A percentile compares a stretch with the other conserved stretches of the same genome.
Evolutionary conservation across 2,113 vertebrate genomes (phyloP).

Genomic region (Trochalopteron elliotii): DNA sequence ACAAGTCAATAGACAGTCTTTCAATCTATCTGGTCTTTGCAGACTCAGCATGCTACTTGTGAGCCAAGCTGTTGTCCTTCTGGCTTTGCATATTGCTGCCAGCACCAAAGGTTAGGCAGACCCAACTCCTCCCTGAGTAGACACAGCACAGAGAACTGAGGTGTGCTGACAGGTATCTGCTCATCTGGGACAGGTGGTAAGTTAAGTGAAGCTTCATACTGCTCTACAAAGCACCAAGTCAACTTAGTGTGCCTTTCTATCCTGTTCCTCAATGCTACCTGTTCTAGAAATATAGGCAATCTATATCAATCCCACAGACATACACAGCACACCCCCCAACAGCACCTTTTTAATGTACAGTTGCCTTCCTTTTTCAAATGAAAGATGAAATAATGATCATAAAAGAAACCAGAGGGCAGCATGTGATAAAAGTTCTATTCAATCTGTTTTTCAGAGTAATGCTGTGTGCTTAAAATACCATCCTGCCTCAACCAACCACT

Average conservation of each 20-base stretch:
- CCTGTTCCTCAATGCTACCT: not conserved
- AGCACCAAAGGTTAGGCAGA: not conserved
- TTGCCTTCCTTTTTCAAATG: not conserved
- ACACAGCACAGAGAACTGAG: not conserved
- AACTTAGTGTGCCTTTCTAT: not conserved
- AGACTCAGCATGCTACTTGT: constrained; percentile 29
- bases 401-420: constrained; percentile 30
- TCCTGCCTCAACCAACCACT: not conserved
- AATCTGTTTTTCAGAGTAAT: not conserved
- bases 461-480: constrained; percentile 23
- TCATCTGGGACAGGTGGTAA: not conserved
- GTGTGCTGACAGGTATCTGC: not conserved
- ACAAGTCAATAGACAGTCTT: constrained; percentile 26
- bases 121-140: not conserved
- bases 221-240: not conserved
- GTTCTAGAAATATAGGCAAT: not conserved
- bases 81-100: not conserved
- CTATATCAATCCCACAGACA: not conserved
- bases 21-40: constrained; percentile 14
- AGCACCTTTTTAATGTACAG: not conserved
- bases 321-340: not conserved
- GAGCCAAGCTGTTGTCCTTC: constrained; percentile 49
- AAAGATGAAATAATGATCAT: not conserved
- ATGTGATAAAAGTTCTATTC: constrained; percentile 17
- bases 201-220: not conserved